Evolutionary conservation across 1,140 invertebrate species (phyloP).

Genomic region (Magallana gigas): DNA sequence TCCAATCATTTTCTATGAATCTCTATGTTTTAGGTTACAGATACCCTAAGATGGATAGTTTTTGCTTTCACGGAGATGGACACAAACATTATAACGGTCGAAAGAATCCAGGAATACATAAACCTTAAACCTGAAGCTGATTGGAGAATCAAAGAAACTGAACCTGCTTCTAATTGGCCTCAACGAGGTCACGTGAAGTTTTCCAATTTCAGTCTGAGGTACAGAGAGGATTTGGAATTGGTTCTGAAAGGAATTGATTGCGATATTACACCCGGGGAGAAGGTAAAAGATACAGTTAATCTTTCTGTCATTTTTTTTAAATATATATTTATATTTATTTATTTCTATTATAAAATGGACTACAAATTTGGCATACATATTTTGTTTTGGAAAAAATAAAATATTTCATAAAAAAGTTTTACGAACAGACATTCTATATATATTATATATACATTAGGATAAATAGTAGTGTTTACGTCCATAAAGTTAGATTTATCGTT

Average conservation of each 20-base stretch:
- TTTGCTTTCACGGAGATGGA: slow-evolving; percentile 96
- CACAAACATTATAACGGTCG: slow-evolving; percentile 97
- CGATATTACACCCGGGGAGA: slow-evolving; percentile 78
- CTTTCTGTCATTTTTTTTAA: no score
- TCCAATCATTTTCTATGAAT: no score
- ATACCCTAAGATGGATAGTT: slow-evolving; percentile 96
- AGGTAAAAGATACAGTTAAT: slow-evolving; percentile 67
- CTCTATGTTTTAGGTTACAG: slow-evolving; percentile 83
- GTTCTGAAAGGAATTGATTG: slow-evolving; percentile 72
- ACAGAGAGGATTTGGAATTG: slow-evolving; percentile 72
- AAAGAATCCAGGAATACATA: slow-evolving; percentile 96
- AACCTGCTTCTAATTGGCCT: slow-evolving; percentile 85
- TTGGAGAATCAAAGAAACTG: slow-evolving; percentile 33
- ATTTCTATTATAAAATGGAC: no score
- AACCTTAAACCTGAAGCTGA: slow-evolving; percentile 84
- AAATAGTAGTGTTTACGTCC: no score
- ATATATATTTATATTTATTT: no score
- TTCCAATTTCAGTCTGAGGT: slow-evolving; percentile 82
- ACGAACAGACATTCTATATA: no score
- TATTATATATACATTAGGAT: no score
- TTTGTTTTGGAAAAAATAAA: no score
- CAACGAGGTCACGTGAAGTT: slow-evolving; percentile 86
- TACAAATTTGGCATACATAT: no score
- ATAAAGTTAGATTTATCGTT: slow-evolving; percentile 69
- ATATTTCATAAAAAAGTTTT: no score